These are phyloP conservation scores for Chymomyza fuscimana DNA, from an alignment of 2,888 invertebrate species.

Conservation along the genomic window DNA sequence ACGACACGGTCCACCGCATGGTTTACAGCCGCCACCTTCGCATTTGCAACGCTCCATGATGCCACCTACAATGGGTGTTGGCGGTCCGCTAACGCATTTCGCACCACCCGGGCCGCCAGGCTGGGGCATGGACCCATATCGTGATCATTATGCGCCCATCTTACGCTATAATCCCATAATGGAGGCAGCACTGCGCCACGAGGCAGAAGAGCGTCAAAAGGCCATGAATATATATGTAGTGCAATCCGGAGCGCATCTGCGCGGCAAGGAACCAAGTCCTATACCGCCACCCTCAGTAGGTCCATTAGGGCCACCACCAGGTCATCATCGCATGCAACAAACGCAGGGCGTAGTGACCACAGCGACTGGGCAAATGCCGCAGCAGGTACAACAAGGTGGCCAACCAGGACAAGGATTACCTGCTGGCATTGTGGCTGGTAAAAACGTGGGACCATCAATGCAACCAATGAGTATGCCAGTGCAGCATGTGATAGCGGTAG, in stretches of 20 bases:
- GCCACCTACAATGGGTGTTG: conserved; percentile 80
- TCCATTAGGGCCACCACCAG: conserved; percentile 68
- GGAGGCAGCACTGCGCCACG: conserved; percentile 88
- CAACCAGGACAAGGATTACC: background rate
- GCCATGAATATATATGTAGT: conserved; percentile 86
- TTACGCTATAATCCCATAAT: conserved; percentile 89
- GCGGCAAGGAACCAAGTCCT: conserved; percentile 79
- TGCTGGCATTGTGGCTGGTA: conserved; percentile 36
- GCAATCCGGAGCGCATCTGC: conserved; percentile 80
- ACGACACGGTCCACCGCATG: conserved; percentile 80
- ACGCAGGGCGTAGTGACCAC: conserved; percentile 34
- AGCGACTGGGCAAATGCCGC: conserved; percentile 27
- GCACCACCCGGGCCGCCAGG: conserved; percentile 82
- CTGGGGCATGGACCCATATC: conserved; percentile 84
- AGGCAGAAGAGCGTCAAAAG: conserved; percentile 89
- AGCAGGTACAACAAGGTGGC: conserved; percentile 34
- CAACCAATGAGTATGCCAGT: conserved; percentile 54
- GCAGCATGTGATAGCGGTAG: conserved; percentile 72
- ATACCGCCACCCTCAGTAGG: conserved; percentile 77
- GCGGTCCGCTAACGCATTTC: conserved; percentile 82
- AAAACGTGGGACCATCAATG: conserved; percentile 29
- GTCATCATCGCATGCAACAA: conserved; percentile 77
- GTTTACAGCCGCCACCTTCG: conserved; percentile 80
- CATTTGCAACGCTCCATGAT: conserved; percentile 82
- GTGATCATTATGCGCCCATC: conserved; percentile 84